Evolutionary conservation across 2,797 vertebrate species (phyloP).

Genomic region (Poeciliopsis gracilis): DNA sequence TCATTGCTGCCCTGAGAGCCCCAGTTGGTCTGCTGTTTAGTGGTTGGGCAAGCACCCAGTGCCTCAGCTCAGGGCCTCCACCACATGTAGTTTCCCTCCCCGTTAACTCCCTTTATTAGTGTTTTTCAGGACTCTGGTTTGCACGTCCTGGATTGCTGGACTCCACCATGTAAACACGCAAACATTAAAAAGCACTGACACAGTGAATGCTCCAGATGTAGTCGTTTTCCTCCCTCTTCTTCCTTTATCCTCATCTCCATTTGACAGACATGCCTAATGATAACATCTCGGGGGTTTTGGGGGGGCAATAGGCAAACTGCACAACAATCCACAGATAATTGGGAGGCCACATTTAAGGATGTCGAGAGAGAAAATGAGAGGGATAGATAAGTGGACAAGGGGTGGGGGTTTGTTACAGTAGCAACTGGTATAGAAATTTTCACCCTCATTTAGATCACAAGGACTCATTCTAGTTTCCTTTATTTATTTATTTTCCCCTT

Average conservation of each 20-base stretch:
- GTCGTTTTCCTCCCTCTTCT: slow-evolving; percentile 28
- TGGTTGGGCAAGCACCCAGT: slow-evolving; percentile 52
- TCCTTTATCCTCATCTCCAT: slow-evolving; percentile 56
- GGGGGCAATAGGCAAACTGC: slow-evolving; percentile 53
- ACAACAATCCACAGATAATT: slow-evolving; percentile 78
- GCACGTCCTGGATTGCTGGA: slow-evolving; percentile 33
- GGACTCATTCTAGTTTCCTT: slow-evolving; percentile 45
- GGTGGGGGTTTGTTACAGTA: slow-evolving; percentile 50
- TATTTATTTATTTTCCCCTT: slow-evolving; percentile 13
- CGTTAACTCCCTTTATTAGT: slow-evolving; percentile 75
- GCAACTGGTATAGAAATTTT: slow-evolving; percentile 60
- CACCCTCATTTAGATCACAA: slow-evolving; percentile 73
- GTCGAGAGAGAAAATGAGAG: slow-evolving; percentile 43
- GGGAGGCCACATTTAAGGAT: slow-evolving; percentile 56
- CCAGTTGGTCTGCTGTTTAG: slow-evolving; percentile 55
- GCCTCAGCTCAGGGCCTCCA: slow-evolving; percentile 35
- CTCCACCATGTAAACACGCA: slow-evolving; percentile 26
- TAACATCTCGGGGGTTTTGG: slow-evolving; percentile 60
- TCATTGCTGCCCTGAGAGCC: slow-evolving; percentile 33
- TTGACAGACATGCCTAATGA: slow-evolving; percentile 80
- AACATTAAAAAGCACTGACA: slow-evolving; percentile 31
- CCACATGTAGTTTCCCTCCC: slow-evolving; percentile 66
- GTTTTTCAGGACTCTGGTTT: slow-evolving; percentile 65
- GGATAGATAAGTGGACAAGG: slow-evolving; percentile 59
- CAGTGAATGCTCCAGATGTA: slow-evolving; percentile 52